Conservation (phyloP, 23 tunicate species). For the Phallusia fumigata region DNA sequence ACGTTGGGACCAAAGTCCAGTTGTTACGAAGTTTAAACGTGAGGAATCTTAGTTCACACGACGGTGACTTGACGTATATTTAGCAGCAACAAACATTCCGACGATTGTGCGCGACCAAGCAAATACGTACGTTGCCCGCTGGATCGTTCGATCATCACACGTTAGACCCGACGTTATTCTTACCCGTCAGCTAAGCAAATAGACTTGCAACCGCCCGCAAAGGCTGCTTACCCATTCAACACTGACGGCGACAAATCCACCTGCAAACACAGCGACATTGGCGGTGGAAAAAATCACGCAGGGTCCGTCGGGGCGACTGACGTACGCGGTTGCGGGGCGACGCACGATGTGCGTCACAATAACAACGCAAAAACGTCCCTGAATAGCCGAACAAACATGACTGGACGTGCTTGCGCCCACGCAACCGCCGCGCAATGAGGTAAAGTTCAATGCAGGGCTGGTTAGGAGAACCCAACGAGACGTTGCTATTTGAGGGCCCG, state of each 20-base stretch:
- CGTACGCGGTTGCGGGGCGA: background rate
- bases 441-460: conserved; percentile 1
- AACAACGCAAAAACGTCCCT: background rate
- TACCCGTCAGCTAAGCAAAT: background rate
- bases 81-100: no score
- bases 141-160: no score
- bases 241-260: background rate
- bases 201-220: background rate
- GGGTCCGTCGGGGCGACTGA: background rate
- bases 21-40: no score
- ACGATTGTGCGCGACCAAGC: no score
- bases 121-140: no score
- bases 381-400: background rate
- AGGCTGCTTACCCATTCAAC: no score
- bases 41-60: no score
- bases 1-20: no score
- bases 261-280: background rate
- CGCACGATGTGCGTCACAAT: background rate
- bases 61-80: no score
- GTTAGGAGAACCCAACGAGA: background rate
- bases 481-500: background rate
- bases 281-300: background rate
- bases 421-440: background rate
- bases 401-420: background rate
- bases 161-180: background rate